Conservation (phyloP, 1,140 invertebrate species). For the Chironomus striatipennis region DNA sequence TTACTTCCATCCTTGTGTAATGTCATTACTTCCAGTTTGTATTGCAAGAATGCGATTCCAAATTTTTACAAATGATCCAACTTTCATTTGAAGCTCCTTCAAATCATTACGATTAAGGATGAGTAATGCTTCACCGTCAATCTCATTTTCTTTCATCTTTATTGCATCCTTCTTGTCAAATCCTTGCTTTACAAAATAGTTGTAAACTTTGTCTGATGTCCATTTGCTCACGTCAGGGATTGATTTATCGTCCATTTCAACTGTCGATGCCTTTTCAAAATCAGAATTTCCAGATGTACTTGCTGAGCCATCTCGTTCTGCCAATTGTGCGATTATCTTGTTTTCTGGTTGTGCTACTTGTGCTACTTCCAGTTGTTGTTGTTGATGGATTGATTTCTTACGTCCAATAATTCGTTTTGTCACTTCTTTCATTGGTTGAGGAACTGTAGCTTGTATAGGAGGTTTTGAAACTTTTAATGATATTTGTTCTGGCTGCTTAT, state of each 20-base stretch:
- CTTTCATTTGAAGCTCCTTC: background rate
- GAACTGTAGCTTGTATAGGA: background rate
- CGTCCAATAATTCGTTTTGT: background rate
- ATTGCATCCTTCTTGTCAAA: background rate
- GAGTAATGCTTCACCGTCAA: background rate
- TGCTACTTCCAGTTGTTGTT: no score
- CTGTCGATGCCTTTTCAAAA: background rate
- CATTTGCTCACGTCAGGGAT: background rate
- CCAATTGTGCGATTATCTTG: no score
- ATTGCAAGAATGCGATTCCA: background rate
- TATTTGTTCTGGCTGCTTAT: background rate
- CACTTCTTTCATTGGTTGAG: background rate
- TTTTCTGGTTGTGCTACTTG: no score
- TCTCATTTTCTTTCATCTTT: background rate
- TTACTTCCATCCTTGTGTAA: conserved; percentile 1
- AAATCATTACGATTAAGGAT: background rate
- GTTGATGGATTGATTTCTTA: background rate
- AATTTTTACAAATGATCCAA: background rate
- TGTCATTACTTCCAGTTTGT: background rate
- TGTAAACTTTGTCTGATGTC: background rate
- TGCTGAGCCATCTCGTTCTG: background rate
- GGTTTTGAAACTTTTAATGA: background rate
- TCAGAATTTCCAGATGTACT: background rate
- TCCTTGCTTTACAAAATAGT: background rate
- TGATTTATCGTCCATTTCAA: background rate